A percentile compares a stretch with the other conserved stretches of the same genome.
phyloP scores from a whole-genome alignment of 2,797 vertebrate species.

The Aselliscus stoliczkanus region DNA sequence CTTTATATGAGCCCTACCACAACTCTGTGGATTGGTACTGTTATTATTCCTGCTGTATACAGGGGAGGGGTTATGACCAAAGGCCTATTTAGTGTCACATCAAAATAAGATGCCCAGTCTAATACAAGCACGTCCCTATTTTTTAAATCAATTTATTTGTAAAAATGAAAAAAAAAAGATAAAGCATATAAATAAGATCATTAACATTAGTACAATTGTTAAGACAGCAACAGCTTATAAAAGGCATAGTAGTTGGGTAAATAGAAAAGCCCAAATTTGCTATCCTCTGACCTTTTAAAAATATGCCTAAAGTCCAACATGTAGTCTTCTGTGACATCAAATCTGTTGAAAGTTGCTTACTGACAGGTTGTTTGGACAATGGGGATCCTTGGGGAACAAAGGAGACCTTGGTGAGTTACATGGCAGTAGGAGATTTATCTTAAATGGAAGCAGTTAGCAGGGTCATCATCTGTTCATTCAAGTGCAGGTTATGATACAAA shows the following conservation, averaged over 20 bases:
- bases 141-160: background rate
- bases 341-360: background rate
- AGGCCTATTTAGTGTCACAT: background rate
- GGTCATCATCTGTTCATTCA: background rate
- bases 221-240: background rate
- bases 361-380: background rate
- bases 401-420: background rate
- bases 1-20: background rate
- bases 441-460: background rate
- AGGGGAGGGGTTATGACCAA: background rate
- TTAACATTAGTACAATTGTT: background rate
- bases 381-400: background rate
- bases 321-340: background rate
- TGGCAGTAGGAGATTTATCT: background rate
- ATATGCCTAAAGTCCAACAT: background rate
- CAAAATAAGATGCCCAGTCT: background rate
- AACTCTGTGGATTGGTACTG: background rate
- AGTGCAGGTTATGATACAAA: background rate
- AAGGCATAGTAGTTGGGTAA: background rate
- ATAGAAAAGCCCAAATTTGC: background rate
- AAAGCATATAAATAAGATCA: background rate
- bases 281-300: background rate
- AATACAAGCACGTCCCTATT: background rate
- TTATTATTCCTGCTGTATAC: background rate
- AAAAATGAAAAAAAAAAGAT: background rate